Percentiles rank a stretch among this genome's conserved stretches.
phyloP scores from a whole-genome alignment of 2,797 vertebrate species.

The Malurus splendens region DNA sequence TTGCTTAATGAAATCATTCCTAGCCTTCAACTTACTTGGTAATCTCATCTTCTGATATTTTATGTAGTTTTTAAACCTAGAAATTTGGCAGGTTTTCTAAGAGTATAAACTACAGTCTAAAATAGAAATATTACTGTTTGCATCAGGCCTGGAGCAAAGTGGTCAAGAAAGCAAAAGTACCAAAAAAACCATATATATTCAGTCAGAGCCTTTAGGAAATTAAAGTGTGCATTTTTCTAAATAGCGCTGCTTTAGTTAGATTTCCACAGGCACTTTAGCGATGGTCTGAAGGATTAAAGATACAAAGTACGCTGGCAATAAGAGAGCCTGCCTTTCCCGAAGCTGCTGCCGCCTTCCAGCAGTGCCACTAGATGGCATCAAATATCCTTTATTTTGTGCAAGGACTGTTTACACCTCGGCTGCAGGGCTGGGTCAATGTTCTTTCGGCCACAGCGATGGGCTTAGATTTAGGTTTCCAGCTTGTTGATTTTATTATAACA shows the following conservation, averaged over 20 bases:
- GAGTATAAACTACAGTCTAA: not conserved
- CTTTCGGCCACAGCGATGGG: not conserved
- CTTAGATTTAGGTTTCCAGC: not conserved
- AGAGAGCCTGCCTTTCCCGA: accelerated
- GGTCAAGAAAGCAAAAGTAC: not conserved
- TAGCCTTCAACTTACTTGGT: not conserved
- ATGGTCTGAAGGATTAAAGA: accelerated
- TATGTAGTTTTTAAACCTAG: not conserved
- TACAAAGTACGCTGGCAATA: accelerated
- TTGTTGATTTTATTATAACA: not conserved
- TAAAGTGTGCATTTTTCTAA: not conserved
- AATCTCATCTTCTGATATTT: not conserved
- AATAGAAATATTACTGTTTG: not conserved
- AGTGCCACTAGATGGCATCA: conserved; percentile 69
- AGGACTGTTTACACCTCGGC: not conserved
- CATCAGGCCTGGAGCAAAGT: not conserved
- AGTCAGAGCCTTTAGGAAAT: not conserved
- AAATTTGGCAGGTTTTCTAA: not conserved
- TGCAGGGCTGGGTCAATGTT: accelerated
- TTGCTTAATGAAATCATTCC: not conserved
- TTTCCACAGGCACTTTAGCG: not conserved
- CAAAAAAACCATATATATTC: accelerated
- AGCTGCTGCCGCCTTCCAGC: not conserved
- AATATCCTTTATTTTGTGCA: conserved; percentile 24
- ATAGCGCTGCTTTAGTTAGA: not conserved